Evolutionary conservation across 2,113 vertebrate genomes (phyloP).

Genomic region (Eubucco bourcierii): DNA sequence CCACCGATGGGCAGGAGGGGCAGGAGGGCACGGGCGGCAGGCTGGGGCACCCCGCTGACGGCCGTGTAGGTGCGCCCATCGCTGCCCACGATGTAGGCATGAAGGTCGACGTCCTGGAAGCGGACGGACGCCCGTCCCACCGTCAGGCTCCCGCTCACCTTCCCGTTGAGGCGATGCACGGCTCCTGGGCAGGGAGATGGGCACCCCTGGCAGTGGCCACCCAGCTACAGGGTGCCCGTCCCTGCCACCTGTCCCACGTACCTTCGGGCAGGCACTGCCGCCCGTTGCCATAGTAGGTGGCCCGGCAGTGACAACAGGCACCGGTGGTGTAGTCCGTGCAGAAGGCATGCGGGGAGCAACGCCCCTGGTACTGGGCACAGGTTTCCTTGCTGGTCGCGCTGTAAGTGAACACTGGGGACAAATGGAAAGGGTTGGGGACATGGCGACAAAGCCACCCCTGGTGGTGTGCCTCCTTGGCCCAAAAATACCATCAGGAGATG

Average conservation of each 20-base stretch:
- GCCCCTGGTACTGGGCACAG: slow-evolving; percentile 77
- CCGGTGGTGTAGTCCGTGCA: slow-evolving; percentile 88
- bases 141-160: slow-evolving; percentile 84
- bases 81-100: slow-evolving; percentile 91
- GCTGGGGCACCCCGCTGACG: slow-evolving; percentile 89
- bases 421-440: not conserved
- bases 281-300: slow-evolving; percentile 89
- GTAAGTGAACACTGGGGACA: slow-evolving; percentile 80
- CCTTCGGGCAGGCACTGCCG: slow-evolving; percentile 89
- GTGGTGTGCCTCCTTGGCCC: accelerated
- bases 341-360: slow-evolving; percentile 86
- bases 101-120: slow-evolving; percentile 80
- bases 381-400: slow-evolving; percentile 81
- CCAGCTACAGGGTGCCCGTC: not conserved
- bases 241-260: slow-evolving; percentile 14
- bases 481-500: accelerated
- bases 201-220: not conserved
- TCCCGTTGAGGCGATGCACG: slow-evolving; percentile 92
- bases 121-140: slow-evolving; percentile 74
- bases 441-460: accelerated
- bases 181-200: slow-evolving; percentile 74
- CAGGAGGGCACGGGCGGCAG: slow-evolving; percentile 85
- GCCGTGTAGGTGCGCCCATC: slow-evolving; percentile 92
- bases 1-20: slow-evolving; percentile 87
- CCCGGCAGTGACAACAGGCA: slow-evolving; percentile 89